Base-by-base conservation (phyloP, 1,140 invertebrate species). In the Vanessa atalanta region DNA sequence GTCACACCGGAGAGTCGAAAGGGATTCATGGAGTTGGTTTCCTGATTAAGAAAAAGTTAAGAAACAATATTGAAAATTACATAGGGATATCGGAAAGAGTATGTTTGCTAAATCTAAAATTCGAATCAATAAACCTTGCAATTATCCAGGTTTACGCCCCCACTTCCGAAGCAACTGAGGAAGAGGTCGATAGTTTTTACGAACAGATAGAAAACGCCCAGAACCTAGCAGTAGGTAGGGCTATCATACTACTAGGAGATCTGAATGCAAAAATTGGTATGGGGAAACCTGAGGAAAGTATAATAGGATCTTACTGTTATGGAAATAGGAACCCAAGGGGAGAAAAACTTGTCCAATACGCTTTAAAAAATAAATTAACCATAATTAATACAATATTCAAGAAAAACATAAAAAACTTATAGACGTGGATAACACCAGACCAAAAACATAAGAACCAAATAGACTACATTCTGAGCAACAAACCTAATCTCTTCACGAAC, bases 361-460 rank as follows among this genome's bases (percentile, higher is more conserved):
- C 61, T 13, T 43, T 63, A 63, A 15, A 43, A 43, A 63, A 63
- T 63, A 43, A 63, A 37, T 47, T 63, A 6, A 63, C 61, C 4
- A 63, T 63, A 37, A 63, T 63, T 12, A 63, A 77, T 74, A 79
- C 23, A 47, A 57, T 63, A 63, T 63, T 37, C 60, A 31, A 81
- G 79, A 74, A 81, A 81, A n/a, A 64, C 7, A 12, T 81, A 78
- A 71, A 79, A 71, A 43, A 79, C n/a, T n/a, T n/a, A n/a, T n/a
- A n/a, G n/a, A n/a, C n/a, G n/a, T n/a, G n/a, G n/a, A n/a, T 48
- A 3, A 71, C 71, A 63, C 77, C 78, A 15, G 70, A 78, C 47
- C 55, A 68, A 61, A 16, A 75, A 71, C 65, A 55, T 47, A 72
- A 47, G 71, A 79, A 78, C 47, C 76, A 82, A 75, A 82, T 82